Evolutionary conservation across 2,888 invertebrate species (phyloP).

Genomic region (Diplazon laetatorius): DNA sequence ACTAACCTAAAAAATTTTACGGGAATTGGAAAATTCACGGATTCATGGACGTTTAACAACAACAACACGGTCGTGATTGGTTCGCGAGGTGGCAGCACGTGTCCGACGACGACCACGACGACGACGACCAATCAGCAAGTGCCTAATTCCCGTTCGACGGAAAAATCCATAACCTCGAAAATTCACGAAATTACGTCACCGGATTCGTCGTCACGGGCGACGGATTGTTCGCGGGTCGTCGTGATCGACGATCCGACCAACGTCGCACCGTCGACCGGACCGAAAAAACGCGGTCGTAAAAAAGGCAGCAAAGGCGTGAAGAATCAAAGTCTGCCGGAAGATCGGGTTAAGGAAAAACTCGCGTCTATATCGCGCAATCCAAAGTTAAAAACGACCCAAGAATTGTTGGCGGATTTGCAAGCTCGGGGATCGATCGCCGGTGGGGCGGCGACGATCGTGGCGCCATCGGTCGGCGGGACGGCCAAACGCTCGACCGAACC

Average conservation of each 20-base stretch:
- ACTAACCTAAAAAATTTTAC: constrained; percentile 73
- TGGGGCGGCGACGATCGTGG: constrained; percentile 68
- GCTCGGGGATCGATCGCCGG: constrained; percentile 83
- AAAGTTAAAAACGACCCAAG: constrained; percentile 90
- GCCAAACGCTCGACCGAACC: constrained; percentile 77
- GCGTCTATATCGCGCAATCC: constrained; percentile 85
- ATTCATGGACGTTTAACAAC: constrained; percentile 40
- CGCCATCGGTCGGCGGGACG: constrained; percentile 78
- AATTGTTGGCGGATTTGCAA: constrained; percentile 90
- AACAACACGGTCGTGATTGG: constrained; percentile 21
- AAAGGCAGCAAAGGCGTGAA: constrained; percentile 85
- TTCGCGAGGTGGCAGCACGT: constrained; percentile 63
- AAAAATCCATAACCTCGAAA: constrained; percentile 64
- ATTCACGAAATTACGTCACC: constrained; percentile 71
- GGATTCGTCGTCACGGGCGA: constrained; percentile 61
- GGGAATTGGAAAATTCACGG: constrained; percentile 14
- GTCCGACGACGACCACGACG: constrained; percentile 72
- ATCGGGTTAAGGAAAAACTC: constrained; percentile 85
- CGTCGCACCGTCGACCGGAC: constrained; percentile 77
- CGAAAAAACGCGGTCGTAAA: constrained; percentile 85
- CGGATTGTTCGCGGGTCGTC: constrained; percentile 52
- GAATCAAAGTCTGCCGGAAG: constrained; percentile 83
- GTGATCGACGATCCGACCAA: constrained; percentile 69
- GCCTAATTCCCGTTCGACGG: constrained; percentile 81
- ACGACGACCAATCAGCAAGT: constrained; percentile 83